Conservation (phyloP, 1,140 invertebrate species). For the Berghia stephanieae region DNA sequence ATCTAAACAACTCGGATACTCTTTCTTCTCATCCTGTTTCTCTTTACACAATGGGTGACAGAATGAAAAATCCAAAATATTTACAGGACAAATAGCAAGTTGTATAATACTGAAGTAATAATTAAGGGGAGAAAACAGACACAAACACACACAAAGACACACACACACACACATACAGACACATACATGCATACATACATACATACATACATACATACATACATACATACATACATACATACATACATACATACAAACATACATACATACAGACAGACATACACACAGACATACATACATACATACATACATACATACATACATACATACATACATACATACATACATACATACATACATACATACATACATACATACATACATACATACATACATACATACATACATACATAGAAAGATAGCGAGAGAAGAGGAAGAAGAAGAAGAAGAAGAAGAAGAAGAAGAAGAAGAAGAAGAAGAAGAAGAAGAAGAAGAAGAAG, state of each 20-base stretch:
- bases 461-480: too few species aligned
- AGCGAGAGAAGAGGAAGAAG: too few species aligned
- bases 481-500: too few species aligned
- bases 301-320: not conserved
- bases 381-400: not conserved
- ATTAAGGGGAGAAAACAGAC: too few species aligned
- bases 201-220: not conserved
- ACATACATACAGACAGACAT: not conserved
- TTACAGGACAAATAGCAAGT: too few species aligned
- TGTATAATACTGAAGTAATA: too few species aligned
- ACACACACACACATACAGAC: not conserved
- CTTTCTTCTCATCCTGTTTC: too few species aligned
- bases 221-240: not conserved
- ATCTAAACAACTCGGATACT: too few species aligned
- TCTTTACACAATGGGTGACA: too few species aligned
- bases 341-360: not conserved
- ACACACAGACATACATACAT: not conserved
- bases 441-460: too few species aligned
- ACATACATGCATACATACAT: not conserved
- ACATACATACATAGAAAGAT: not conserved
- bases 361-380: conserved; percentile 12
- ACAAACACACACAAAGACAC: too few species aligned
- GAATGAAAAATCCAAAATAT: too few species aligned
- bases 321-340: not conserved
- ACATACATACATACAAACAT: not conserved